phyloP scores from a whole-genome alignment of 2,888 invertebrate species.

The Nematopogon swammerdamellus region DNA sequence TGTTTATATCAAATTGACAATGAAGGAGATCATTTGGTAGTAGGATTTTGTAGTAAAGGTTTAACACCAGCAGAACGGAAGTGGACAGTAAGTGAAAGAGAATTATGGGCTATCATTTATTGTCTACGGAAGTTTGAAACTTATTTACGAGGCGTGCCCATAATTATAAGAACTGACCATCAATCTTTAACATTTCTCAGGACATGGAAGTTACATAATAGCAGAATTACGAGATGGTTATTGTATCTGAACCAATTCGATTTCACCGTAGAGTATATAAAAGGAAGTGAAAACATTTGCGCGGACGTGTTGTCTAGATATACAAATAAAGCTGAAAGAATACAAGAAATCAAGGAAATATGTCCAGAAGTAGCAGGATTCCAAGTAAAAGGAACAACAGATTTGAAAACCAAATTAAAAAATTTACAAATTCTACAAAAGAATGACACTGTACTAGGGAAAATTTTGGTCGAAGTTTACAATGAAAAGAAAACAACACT shows the following conservation, averaged over 20 bases:
- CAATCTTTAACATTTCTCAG: conserved; percentile 13
- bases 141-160: conserved; percentile 12
- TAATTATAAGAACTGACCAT: conserved; percentile 14
- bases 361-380: no score
- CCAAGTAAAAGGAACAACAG: no score
- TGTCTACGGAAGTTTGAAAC: conserved; percentile 15
- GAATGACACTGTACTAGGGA: no score
- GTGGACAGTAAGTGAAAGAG: conserved; percentile 16
- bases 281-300: no score
- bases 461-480: no score
- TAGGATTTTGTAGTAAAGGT: conserved; percentile 12
- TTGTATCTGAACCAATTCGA: conserved; percentile 13
- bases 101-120: conserved; percentile 13
- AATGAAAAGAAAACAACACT: no score
- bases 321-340: no score
- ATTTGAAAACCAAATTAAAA: no score
- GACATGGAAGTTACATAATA: conserved; percentile 14
- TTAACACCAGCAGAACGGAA: conserved; percentile 10
- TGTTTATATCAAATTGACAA: conserved; percentile 12
- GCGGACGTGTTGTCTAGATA: no score
- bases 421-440: no score
- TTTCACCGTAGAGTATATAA: conserved; percentile 3
- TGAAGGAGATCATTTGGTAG: conserved; percentile 5
- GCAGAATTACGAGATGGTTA: conserved; percentile 13
- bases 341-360: no score